Evolutionary conservation across 2,888 invertebrate genomes (phyloP), one percentile per base, ranked within the genome.

Genomic region (Lamellibrachia satsuma): DNA sequence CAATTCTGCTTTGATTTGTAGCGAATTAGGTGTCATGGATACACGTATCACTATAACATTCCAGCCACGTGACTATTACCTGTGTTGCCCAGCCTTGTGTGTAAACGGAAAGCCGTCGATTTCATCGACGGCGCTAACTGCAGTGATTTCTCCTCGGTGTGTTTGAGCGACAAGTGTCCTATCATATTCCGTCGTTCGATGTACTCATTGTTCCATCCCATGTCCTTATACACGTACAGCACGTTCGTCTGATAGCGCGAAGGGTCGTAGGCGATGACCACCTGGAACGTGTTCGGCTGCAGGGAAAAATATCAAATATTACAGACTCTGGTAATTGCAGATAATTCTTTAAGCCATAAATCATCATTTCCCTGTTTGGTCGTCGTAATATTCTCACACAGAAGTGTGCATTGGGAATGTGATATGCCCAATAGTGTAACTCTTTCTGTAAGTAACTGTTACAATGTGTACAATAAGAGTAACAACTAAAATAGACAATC

Each of bases 61-160:
- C 22, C 11, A 22, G 22, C 22, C 3, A 15, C n/a, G 52, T 52
- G 11, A 4, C 0, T 15, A 27, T 52, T 52, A 91, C 91, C 91
- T 91, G 91, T 91, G 22, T 91, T 91, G 51, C 91, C 91, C 15
- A 52, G 91, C 91, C 91, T 39, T 51, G 51, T 91, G 7, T 91
- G 52, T 91, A 91, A 1, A 2, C 7, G 9, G 91, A 91, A 91
- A 52, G 39, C 91, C 52, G 52, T 91, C 15, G 52, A 15, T 15
- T 91, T 52, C 52, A 91, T 52, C 22, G 91, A 91, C n/a, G 91
- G 52, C 15, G 91, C 9, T 52, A 52, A 52, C 52, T 91, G 91
- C 11, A 91, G 22, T 22, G 11, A 2, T 52, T 52, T 52, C 52
- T 91, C 91, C 52, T 91, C 52, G 2, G 9, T 52, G 2, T 91